A percentile compares a stretch with the other conserved stretches of the same genome.
Conservation (phyloP, 2,113 vertebrate species). For the Corvus hawaiiensis region DNA sequence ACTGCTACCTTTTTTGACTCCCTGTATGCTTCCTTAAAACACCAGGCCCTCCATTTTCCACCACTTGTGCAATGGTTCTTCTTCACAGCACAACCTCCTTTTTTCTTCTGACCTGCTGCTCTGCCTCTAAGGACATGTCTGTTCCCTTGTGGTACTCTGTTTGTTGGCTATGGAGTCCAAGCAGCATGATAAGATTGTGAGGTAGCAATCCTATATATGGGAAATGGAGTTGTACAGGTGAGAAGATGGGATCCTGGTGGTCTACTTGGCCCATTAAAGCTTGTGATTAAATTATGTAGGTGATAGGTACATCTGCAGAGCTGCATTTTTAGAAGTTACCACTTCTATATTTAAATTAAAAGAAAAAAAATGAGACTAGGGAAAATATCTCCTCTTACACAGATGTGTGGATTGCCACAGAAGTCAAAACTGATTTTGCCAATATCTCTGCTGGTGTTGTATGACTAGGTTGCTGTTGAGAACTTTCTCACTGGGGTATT, state of each 20-base stretch:
- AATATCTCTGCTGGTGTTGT: neutral
- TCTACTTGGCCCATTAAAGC: neutral
- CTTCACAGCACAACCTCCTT: neutral
- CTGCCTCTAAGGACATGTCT: neutral
- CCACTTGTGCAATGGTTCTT: neutral
- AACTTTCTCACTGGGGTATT: neutral
- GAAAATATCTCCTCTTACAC: rapidly evolving
- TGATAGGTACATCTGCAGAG: neutral
- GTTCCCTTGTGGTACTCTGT: neutral
- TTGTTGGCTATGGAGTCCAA: neutral
- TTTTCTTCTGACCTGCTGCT: neutral
- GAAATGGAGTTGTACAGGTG: neutral
- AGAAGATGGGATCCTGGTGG: neutral
- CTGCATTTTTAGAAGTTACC: neutral
- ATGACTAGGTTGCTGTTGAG: neutral
- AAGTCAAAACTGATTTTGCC: neutral
- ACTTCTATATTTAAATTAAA: neutral
- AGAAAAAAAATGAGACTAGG: neutral
- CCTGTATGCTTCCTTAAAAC: neutral
- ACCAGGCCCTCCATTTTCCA: neutral
- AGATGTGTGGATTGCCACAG: neutral
- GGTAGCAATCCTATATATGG: neutral
- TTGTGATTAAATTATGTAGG: neutral
- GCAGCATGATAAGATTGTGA: neutral
- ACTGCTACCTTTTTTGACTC: neutral